Conservation (phyloP, 2,797 vertebrate genomes). For the Crossoptilon crossoptilon region DNA sequence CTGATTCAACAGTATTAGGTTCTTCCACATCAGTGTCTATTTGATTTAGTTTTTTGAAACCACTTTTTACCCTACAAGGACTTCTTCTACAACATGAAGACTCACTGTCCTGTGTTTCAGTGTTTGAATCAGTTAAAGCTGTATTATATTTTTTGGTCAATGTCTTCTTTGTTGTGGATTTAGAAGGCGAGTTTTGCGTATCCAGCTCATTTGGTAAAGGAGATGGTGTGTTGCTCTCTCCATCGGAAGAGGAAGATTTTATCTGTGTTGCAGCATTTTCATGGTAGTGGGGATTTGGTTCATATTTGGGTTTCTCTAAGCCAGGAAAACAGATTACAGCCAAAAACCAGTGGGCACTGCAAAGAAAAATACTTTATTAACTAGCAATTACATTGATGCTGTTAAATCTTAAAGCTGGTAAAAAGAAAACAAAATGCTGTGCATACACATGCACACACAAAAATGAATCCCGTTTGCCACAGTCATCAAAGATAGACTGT, state of each 20-base stretch:
- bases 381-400: background rate
- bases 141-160: slow-evolving; percentile 79
- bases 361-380: slow-evolving; percentile 53
- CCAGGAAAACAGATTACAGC: slow-evolving; percentile 98
- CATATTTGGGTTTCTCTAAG: slow-evolving; percentile 84
- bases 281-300: slow-evolving; percentile 88
- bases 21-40: slow-evolving; percentile 76
- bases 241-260: slow-evolving; percentile 72
- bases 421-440: background rate
- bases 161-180: slow-evolving; percentile 76
- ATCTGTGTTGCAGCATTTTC: slow-evolving; percentile 72
- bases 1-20: slow-evolving; percentile 71
- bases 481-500: background rate
- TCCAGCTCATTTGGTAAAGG: slow-evolving; percentile 81
- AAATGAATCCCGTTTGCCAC: rapidly evolving
- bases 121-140: slow-evolving; percentile 73
- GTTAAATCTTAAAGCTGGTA: slow-evolving; percentile 4
- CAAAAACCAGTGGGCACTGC: slow-evolving; percentile 97
- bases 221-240: slow-evolving; percentile 80
- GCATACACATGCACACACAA: rapidly evolving
- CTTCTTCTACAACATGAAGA: slow-evolving; percentile 69
- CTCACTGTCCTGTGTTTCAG: slow-evolving; percentile 78
- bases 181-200: slow-evolving; percentile 77
- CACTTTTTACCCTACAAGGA: slow-evolving; percentile 73
- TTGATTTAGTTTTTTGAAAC: slow-evolving; percentile 78